Evolutionary conservation across 2,113 vertebrate genomes (phyloP).

Genomic region (Pseudopodoces humilis): DNA sequence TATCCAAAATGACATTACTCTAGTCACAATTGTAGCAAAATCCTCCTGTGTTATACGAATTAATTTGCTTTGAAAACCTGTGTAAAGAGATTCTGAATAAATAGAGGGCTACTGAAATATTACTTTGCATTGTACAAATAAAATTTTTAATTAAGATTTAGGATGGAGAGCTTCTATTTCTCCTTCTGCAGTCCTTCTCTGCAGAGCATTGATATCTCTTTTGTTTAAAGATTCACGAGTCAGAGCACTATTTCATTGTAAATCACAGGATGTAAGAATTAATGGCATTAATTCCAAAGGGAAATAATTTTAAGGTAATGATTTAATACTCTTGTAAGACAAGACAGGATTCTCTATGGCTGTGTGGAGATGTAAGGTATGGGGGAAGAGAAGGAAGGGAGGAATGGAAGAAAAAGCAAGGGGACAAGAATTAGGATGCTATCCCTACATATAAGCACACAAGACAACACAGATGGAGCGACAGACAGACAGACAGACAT

Average conservation of each 20-base stretch:
- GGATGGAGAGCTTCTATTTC: not conserved
- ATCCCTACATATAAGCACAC: not conserved
- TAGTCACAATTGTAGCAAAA: slow-evolving; percentile 42
- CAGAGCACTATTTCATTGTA: not conserved
- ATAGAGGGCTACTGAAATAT: slow-evolving; percentile 11
- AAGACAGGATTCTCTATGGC: not conserved
- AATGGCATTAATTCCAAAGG: not conserved
- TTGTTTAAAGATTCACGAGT: not conserved
- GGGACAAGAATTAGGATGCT: not conserved
- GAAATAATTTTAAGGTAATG: not conserved
- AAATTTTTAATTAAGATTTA: slow-evolving; percentile 15
- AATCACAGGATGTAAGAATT: not conserved
- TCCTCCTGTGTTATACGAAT: slow-evolving; percentile 51
- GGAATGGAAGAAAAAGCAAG: not conserved
- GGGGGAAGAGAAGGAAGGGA: not conserved
- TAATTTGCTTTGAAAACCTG: slow-evolving; percentile 21
- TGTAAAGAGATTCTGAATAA: slow-evolving; percentile 27
- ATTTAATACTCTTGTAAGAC: not conserved
- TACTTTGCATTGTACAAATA: not conserved
- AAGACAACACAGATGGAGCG: not conserved
- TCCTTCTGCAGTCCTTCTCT: not conserved
- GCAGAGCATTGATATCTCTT: not conserved
- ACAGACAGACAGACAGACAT: not conserved
- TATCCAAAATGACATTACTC: slow-evolving; percentile 46
- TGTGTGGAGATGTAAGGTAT: not conserved